Percentiles rank a stretch among this genome's conserved stretches.
Evolutionary conservation across 2,888 invertebrate genomes (phyloP).

Genomic region (Athetis lepigone): DNA sequence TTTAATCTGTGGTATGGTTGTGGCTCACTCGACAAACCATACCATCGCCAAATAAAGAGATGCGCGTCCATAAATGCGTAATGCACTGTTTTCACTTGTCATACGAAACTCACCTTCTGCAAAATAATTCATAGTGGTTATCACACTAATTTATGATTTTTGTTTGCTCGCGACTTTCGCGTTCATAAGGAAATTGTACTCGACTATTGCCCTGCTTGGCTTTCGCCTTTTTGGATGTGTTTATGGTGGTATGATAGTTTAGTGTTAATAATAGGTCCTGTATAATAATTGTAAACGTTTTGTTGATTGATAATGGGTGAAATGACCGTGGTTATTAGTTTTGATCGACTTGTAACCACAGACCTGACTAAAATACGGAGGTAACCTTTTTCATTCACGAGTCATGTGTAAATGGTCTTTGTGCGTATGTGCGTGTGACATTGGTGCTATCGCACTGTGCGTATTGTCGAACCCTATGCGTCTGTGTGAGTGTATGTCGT

Average conservation of each 20-base stretch:
- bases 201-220: constrained; percentile 43
- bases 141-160: constrained; percentile 67
- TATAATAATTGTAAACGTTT: constrained; percentile 14
- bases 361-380: too few species aligned
- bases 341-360: too few species aligned
- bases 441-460: too few species aligned
- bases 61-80: too few species aligned
- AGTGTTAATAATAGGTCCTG: constrained; percentile 30
- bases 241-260: constrained; percentile 24
- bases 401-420: too few species aligned
- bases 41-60: too few species aligned
- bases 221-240: constrained; percentile 27
- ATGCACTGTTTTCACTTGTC: background rate
- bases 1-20: too few species aligned
- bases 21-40: too few species aligned
- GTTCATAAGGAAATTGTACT: constrained; percentile 56
- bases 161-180: constrained; percentile 37
- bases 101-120: constrained; percentile 1
- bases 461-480: too few species aligned
- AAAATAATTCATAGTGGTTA: constrained; percentile 35
- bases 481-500: too few species aligned
- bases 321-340: background rate
- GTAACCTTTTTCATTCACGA: too few species aligned
- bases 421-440: too few species aligned
- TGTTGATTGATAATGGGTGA: constrained; percentile 7